Evolutionary conservation across 2,888 invertebrate species (phyloP), one percentile per base, ranked within the genome.

Genomic region (Lasioglossum leucozonium): DNA sequence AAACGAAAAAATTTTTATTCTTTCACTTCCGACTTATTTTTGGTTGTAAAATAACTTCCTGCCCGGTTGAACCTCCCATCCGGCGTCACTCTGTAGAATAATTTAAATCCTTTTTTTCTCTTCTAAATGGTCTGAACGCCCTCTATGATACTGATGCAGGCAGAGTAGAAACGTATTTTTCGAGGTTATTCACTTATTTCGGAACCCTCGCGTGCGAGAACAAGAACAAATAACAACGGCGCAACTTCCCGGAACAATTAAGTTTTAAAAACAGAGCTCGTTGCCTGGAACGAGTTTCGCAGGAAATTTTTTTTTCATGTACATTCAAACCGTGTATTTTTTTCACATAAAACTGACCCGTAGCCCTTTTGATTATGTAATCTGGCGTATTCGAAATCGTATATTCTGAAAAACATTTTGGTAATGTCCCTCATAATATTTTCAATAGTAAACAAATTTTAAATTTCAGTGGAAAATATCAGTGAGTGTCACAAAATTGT

Each of bases 51-150:
- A 30, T 62, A 62, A 62, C 62, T 30, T 62, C 58, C 58, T 30
- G 58, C 58, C 13, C 58, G 11, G 58, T 62, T 30, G 58, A 13
- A 30, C 16, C 26, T 26, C 16, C 62, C 62, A 30, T 62, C 62
- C 62, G 30, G 30, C 62, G 62, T 62, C 62, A 30, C 26, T 30
- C 62, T 30, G 62, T 62, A 62, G 62, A 62, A 62, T 62, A 62
- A 62, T 62, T 62, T 62, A 62, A 30, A 62, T 16, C 62, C 62
- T 30, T 62, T 62, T n/a, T 62, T 62, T 30, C 30, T 18, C 16
- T 16, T 62, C 62, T 62, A 62, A 62, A 62, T 30, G 6, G 16
- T 62, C 62, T 8, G 62, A 30, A 62, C 16, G 2, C 6, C 30
- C 62, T 62, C 62, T 62, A 30, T 18, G 30, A 58, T 58, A 58